Evolutionary conservation across 2,113 vertebrate species (phyloP).

Genomic region (Alouatta palliata): DNA sequence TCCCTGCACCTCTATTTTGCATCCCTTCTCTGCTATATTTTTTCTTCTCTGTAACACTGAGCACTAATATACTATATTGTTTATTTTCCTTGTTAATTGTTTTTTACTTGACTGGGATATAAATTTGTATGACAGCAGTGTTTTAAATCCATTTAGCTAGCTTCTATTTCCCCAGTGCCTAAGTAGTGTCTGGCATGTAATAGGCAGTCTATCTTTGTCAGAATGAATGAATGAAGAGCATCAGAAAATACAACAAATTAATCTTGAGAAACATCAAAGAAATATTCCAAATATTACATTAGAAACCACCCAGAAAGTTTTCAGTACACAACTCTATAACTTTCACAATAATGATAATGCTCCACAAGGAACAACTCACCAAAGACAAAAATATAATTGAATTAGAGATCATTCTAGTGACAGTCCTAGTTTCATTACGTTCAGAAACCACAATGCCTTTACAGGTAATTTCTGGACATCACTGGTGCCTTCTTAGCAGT

Average conservation of each 20-base stretch:
- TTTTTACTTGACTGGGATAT: not conserved
- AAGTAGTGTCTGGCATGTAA: not conserved
- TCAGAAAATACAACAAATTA: not conserved
- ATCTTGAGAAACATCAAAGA: not conserved
- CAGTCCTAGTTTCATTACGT: not conserved
- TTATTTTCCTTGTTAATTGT: not conserved
- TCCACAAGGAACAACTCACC: not conserved
- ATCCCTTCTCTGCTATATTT: not conserved
- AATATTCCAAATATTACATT: constrained; percentile 11
- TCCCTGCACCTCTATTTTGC: not conserved
- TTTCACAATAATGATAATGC: not conserved
- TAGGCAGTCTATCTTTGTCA: not conserved
- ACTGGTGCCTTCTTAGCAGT: not conserved
- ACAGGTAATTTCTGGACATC: not conserved
- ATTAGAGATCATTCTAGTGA: constrained; percentile 13
- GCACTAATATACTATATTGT: not conserved
- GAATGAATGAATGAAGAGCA: not conserved
- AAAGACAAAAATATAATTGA: not conserved
- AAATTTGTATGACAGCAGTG: not conserved
- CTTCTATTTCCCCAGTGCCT: not conserved
- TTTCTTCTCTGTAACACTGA: not conserved
- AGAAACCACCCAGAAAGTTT: not conserved
- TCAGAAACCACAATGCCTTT: not conserved
- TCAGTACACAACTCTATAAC: not conserved
- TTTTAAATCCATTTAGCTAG: not conserved